Evolutionary conservation across 2,113 vertebrate genomes (phyloP), one percentile per base, ranked within the genome.

Genomic region (Oryzias melastigma): DNA sequence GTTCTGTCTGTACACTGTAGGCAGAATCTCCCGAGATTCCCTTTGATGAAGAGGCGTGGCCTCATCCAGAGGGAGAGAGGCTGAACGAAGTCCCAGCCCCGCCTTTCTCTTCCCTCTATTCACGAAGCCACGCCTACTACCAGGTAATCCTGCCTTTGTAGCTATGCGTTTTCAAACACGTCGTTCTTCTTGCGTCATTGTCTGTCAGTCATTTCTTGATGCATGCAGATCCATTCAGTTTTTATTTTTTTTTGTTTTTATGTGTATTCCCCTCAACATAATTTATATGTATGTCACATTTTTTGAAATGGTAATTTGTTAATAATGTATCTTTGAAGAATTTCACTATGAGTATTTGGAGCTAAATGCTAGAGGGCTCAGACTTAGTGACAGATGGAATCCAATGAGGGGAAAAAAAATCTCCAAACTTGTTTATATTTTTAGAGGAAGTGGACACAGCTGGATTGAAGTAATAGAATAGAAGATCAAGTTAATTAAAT

Each of bases 31-130:
- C 88, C 45, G 85, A 87, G 15, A 57, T 52, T 74, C 80, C 74
- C 25, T 87, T 50, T 70, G 81, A 76, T 61, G 84, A 84, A 2
- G 87, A 85, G 82, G 80, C 45, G 25, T 85, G 86, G 88, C 75
- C 83, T 81, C 78, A 84, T 15, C 72, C 64, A 61, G 78, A 86
- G 58, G 75, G 81, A 62, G 84, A 81, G 73, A 78, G 81, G 65
- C 64, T 73, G 49, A 82, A 65, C 17, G 83, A 86, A 42, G 80
- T 75, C 47, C 74, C 73, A 52, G 78, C 76, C 53, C 85, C 80
- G 5, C 82, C 82, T 62, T 90, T 88, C 77, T 88, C 85, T 51
- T 85, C 85, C 52, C 82, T 87, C 72, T 90, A 87, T 80, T 78
- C 85, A 4, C 81, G 85, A 74, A 81, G 83, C 75, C 80, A 80